phyloP scores from a whole-genome alignment of 1,140 invertebrate species.

The Rhyzopertha dominica region DNA sequence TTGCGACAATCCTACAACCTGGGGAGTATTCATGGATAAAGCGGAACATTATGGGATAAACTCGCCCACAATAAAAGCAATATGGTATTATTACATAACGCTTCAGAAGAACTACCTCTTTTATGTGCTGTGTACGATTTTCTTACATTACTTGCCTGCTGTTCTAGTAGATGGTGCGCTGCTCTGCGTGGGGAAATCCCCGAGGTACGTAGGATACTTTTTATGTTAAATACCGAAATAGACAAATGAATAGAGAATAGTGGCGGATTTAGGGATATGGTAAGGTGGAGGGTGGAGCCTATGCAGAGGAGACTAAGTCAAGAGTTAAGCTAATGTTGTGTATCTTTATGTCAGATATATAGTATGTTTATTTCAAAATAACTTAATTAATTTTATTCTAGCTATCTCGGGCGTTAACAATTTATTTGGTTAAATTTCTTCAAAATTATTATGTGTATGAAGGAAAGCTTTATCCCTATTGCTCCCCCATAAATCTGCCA shows the following conservation, averaged over 20 bases:
- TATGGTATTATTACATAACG: constrained; percentile 48
- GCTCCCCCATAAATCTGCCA: too few species aligned
- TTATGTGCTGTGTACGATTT: constrained; percentile 46
- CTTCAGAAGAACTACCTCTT: constrained; percentile 46
- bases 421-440: too few species aligned
- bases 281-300: too few species aligned
- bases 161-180: constrained; percentile 53
- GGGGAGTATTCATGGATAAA: constrained; percentile 30
- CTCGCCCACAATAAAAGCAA: constrained; percentile 26
- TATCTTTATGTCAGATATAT: too few species aligned
- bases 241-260: constrained; percentile 5
- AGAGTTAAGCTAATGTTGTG: too few species aligned
- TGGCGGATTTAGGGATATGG: too few species aligned
- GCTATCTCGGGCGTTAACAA: too few species aligned
- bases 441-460: too few species aligned
- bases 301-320: too few species aligned
- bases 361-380: too few species aligned
- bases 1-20: constrained; percentile 56
- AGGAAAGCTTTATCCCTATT: too few species aligned
- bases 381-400: too few species aligned
- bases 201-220: constrained; percentile 60
- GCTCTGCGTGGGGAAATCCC: constrained; percentile 54
- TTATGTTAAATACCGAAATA: constrained; percentile 9
- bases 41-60: constrained; percentile 18
- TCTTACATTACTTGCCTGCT: constrained; percentile 58